Evolutionary conservation across 2,888 invertebrate genomes (phyloP).

Genomic region (Arenicola marina): DNA sequence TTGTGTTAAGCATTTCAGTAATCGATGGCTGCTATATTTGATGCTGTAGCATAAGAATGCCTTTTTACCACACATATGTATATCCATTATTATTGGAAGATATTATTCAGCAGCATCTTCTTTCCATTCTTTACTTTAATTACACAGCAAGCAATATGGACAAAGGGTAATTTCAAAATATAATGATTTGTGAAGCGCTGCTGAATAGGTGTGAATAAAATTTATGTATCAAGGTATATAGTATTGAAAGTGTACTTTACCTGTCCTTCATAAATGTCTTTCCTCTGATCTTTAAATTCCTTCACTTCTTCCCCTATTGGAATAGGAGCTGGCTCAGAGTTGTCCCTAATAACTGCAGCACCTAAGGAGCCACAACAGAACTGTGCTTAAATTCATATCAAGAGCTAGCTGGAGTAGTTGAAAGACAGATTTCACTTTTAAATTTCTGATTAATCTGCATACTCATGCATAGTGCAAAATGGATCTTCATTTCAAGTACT

Average conservation of each 20-base stretch:
- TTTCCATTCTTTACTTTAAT: too few species aligned
- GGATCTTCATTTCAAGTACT: not conserved
- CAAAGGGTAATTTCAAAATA: not conserved
- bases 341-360: constrained; percentile 8
- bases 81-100: too few species aligned
- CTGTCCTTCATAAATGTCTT: constrained; percentile 65
- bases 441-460: not conserved
- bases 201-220: not conserved
- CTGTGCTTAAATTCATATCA: too few species aligned
- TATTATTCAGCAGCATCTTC: too few species aligned
- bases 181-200: not conserved
- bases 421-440: not conserved
- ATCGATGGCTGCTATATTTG: too few species aligned
- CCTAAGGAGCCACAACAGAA: constrained; percentile 8
- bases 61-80: too few species aligned
- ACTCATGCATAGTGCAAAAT: not conserved
- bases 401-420: not conserved
- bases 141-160: too few species aligned
- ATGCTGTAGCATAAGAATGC: too few species aligned
- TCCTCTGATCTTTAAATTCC: constrained; percentile 63
- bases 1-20: too few species aligned
- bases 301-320: constrained; percentile 62
- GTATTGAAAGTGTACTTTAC: constrained; percentile 33
- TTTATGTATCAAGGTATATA: not conserved
- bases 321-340: not conserved